phyloP scores from a whole-genome alignment of 2,888 invertebrate species.

The Conistra vaccinii region DNA sequence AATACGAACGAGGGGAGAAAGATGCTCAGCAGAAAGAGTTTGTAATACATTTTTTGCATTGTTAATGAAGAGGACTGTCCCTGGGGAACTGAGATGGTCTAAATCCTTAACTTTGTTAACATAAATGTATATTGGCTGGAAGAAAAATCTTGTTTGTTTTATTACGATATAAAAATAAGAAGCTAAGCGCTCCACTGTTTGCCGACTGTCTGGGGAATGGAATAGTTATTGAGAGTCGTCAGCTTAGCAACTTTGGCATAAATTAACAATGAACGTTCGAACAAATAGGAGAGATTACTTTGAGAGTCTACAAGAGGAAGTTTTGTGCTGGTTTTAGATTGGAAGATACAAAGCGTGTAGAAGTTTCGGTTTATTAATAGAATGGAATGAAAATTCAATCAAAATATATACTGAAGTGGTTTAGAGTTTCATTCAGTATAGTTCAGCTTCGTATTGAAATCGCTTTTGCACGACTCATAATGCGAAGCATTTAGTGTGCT shows the following conservation, averaged over 20 bases:
- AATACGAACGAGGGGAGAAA: constrained; percentile 50
- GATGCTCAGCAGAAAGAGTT: constrained; percentile 58
- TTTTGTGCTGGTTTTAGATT: constrained; percentile 35
- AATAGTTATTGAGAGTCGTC: constrained; percentile 53
- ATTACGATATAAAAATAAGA: constrained; percentile 52
- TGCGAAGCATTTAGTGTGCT: too few relatives aligned
- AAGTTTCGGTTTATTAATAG: constrained; percentile 20
- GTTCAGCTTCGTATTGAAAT: neutral
- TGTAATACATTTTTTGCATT: constrained; percentile 63
- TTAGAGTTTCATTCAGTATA: neutral
- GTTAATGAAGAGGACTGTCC: constrained; percentile 62
- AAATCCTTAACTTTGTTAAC: constrained; percentile 63
- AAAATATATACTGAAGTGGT: neutral
- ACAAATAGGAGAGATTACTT: constrained; percentile 50
- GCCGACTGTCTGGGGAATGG: constrained; percentile 34
- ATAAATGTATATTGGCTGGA: constrained; percentile 65
- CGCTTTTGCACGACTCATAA: too few relatives aligned
- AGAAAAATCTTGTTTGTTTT: constrained; percentile 64
- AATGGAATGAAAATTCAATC: constrained; percentile 9
- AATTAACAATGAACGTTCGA: constrained; percentile 51
- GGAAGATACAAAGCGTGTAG: constrained; percentile 16
- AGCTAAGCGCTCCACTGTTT: constrained; percentile 21
- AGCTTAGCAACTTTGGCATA: constrained; percentile 51
- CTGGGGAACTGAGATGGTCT: constrained; percentile 47
- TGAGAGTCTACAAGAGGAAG: constrained; percentile 13